Percentiles rank a stretch among this genome's conserved stretches.
phyloP scores from a whole-genome alignment of 2,888 invertebrate species.

The Taphrorychus bicolor region DNA sequence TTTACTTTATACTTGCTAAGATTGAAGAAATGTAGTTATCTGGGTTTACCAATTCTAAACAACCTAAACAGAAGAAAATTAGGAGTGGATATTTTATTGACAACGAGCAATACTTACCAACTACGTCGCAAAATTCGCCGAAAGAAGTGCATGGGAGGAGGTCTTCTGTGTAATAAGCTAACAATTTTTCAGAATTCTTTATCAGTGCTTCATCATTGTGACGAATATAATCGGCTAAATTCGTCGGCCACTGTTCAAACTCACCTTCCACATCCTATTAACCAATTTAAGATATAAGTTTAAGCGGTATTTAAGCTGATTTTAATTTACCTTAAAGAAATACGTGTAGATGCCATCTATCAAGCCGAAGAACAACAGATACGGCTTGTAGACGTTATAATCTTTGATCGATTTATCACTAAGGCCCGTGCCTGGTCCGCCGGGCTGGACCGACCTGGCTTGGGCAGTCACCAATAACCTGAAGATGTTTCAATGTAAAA shows the following conservation, averaged over 20 bases:
- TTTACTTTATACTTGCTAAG: constrained; percentile 55
- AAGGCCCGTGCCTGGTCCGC: constrained; percentile 66
- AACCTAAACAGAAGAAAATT: constrained; percentile 36
- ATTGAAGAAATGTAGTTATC: constrained; percentile 67
- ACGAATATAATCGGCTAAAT: constrained; percentile 90
- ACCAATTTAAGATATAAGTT: not conserved
- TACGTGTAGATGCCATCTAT: constrained; percentile 84
- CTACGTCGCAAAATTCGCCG: constrained; percentile 92
- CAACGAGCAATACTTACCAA: constrained; percentile 64
- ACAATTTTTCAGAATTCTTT: constrained; percentile 85
- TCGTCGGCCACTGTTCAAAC: constrained; percentile 88
- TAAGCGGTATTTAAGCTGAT: not conserved
- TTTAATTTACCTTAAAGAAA: constrained; percentile 78
- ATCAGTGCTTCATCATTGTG: constrained; percentile 91
- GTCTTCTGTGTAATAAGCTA: constrained; percentile 85
- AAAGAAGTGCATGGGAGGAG: constrained; percentile 89
- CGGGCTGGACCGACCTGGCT: constrained; percentile 71
- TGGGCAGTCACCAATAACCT: constrained; percentile 77
- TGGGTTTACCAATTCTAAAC: constrained; percentile 72
- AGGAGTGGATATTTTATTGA: constrained; percentile 20
- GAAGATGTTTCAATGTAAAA: constrained; percentile 7
- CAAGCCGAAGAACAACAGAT: constrained; percentile 84
- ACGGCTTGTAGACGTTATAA: constrained; percentile 84
- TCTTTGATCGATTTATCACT: constrained; percentile 66
- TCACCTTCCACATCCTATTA: constrained; percentile 72